Evolutionary conservation across 1,140 invertebrate genomes (phyloP).

Genomic region (Drosophila orosa): DNA sequence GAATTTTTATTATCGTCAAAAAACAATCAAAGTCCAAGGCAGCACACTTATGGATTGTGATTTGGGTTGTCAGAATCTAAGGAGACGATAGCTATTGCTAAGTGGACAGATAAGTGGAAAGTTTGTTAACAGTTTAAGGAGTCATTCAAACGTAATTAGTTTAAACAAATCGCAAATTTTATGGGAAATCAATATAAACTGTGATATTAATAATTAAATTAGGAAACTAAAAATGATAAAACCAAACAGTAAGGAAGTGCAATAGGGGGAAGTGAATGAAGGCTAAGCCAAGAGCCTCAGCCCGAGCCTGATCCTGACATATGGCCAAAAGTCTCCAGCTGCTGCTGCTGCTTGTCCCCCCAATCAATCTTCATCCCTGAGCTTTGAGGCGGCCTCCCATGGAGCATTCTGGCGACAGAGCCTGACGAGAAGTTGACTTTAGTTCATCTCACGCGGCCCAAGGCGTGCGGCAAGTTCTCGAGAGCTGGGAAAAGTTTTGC

Average conservation of each 20-base stretch:
- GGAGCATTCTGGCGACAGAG: slow-evolving; percentile 14
- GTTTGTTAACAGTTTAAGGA: slow-evolving; percentile 7
- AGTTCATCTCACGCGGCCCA: slow-evolving; percentile 8
- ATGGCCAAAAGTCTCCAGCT: slow-evolving; percentile 15
- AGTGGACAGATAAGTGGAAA: slow-evolving; percentile 7
- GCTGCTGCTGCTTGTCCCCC: neutral
- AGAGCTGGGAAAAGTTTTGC: slow-evolving; percentile 29
- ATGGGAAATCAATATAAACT: neutral
- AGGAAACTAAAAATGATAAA: neutral
- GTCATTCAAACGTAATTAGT: slow-evolving; percentile 1
- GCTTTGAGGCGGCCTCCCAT: slow-evolving; percentile 13
- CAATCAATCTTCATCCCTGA: slow-evolving; percentile 38
- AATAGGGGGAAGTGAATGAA: neutral
- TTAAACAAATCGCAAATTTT: slow-evolving; percentile 5
- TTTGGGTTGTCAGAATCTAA: neutral
- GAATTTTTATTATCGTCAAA: neutral
- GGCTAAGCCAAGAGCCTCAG: neutral
- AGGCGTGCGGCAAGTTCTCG: too few relatives aligned
- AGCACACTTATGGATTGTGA: slow-evolving; percentile 22
- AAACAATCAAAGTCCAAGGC: neutral
- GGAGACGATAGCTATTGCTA: neutral
- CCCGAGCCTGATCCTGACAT: neutral
- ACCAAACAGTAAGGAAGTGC: neutral
- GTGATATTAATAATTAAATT: neutral
- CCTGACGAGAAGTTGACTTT: slow-evolving; percentile 17